phyloP scores from a whole-genome alignment of 2,113 vertebrate genomes.

The Atlantisia rogersi region DNA sequence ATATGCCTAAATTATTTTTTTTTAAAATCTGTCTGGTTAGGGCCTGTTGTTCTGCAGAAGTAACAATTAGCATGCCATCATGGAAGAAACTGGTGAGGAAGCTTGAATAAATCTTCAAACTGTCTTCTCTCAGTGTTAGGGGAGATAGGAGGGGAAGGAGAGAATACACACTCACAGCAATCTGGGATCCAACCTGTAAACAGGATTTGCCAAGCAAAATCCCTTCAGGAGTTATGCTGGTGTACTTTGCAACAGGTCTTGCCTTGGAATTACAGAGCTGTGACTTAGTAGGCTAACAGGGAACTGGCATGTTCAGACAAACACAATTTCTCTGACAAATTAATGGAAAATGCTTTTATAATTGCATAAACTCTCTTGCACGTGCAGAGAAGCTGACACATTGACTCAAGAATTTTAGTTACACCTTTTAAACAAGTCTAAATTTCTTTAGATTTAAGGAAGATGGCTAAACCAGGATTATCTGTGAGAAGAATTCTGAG shows the following conservation, averaged over 20 bases:
- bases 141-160: not conserved
- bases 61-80: not conserved
- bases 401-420: not conserved
- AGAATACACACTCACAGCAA: not conserved
- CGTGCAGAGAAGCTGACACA: not conserved
- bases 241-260: not conserved
- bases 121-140: not conserved
- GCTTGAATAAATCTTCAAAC: not conserved
- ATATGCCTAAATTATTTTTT: not conserved
- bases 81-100: not conserved
- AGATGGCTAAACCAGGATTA: not conserved
- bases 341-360: not conserved
- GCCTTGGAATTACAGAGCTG: not conserved
- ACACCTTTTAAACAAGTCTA: not conserved
- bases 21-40: not conserved
- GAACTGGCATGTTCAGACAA: not conserved
- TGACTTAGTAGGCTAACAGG: not conserved
- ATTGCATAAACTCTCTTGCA: not conserved
- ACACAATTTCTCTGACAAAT: not conserved
- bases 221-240: not conserved
- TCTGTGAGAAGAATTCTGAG: not conserved
- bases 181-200: not conserved
- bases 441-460: not conserved
- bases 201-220: not conserved
- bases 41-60: not conserved